These are phyloP conservation scores for Sebastes flavidus DNA, from an alignment of 2,797 vertebrate species.

Conservation along the genomic window DNA sequence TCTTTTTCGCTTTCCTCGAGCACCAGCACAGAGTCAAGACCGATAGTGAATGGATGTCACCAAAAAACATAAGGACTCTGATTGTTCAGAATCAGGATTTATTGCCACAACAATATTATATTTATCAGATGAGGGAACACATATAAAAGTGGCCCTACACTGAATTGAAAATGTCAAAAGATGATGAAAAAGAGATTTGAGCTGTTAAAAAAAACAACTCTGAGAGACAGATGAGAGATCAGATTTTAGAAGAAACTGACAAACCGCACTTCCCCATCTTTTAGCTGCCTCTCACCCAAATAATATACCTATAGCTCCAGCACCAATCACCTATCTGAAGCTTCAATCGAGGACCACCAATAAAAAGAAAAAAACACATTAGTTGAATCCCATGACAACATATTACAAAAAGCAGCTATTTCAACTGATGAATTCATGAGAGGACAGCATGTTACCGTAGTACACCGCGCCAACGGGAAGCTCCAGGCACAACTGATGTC, in stretches of 20 bases:
- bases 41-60: not conserved
- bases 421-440: not conserved
- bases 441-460: not conserved
- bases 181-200: not conserved
- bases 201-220: not conserved
- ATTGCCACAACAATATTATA: not conserved
- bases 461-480: conserved; percentile 17
- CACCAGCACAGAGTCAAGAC: not conserved
- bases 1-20: not conserved
- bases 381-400: not conserved
- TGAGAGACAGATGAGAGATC: not conserved
- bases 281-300: not conserved
- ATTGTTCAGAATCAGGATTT: not conserved
- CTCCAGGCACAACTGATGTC: conserved; percentile 23
- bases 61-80: not conserved
- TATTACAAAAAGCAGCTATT: not conserved
- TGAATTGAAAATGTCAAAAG: not conserved
- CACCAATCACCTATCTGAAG: not conserved
- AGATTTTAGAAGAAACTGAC: not conserved
- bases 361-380: not conserved
- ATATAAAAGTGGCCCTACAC: not conserved
- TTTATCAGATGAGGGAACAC: not conserved
- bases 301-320: not conserved
- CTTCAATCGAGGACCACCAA: not conserved
- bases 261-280: not conserved